A percentile compares a stretch with the other conserved stretches of the same genome.
phyloP scores from a whole-genome alignment of 1,140 invertebrate genomes.

The Drosophila arizonae region DNA sequence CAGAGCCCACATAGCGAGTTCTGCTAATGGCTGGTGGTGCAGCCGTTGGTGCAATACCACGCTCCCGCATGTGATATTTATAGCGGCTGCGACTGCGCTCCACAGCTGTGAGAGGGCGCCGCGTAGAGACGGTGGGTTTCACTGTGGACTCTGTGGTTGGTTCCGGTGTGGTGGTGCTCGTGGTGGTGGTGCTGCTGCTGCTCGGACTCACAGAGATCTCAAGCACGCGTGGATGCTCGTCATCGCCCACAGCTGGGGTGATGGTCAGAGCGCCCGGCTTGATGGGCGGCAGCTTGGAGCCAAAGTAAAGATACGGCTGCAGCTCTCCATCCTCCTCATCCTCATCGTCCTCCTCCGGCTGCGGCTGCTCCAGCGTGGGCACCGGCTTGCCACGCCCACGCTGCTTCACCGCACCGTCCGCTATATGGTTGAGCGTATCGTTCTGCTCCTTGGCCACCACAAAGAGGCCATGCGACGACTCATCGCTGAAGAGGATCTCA shows the following conservation, averaged over 20 bases:
- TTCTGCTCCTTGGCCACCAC: slow-evolving; percentile 80
- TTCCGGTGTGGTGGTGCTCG: slow-evolving; percentile 22
- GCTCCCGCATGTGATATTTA: slow-evolving; percentile 84
- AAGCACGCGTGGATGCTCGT: slow-evolving; percentile 71
- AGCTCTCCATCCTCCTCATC: slow-evolving; percentile 84
- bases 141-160: slow-evolving; percentile 17
- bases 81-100: slow-evolving; percentile 73
- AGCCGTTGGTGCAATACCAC: slow-evolving; percentile 35
- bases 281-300: slow-evolving; percentile 86
- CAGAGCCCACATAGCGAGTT: slow-evolving; percentile 63
- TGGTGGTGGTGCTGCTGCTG: slow-evolving; percentile 39
- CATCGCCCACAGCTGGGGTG: slow-evolving; percentile 79
- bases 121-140: slow-evolving; percentile 51
- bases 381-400: slow-evolving; percentile 50
- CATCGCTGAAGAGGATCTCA: slow-evolving; percentile 80
- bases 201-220: slow-evolving; percentile 74
- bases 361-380: slow-evolving; percentile 1
- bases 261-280: slow-evolving; percentile 84
- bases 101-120: slow-evolving; percentile 63
- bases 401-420: slow-evolving; percentile 49
- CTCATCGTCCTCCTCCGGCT: slow-evolving; percentile 45
- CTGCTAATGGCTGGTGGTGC: slow-evolving; percentile 34
- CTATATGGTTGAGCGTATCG: slow-evolving; percentile 74
- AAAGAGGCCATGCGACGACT: slow-evolving; percentile 77
- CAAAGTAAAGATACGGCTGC: slow-evolving; percentile 88